Percentiles rank a stretch among this genome's conserved stretches.
Conservation (phyloP, 2,888 invertebrate species). For the Scrobipalpa costella region DNA sequence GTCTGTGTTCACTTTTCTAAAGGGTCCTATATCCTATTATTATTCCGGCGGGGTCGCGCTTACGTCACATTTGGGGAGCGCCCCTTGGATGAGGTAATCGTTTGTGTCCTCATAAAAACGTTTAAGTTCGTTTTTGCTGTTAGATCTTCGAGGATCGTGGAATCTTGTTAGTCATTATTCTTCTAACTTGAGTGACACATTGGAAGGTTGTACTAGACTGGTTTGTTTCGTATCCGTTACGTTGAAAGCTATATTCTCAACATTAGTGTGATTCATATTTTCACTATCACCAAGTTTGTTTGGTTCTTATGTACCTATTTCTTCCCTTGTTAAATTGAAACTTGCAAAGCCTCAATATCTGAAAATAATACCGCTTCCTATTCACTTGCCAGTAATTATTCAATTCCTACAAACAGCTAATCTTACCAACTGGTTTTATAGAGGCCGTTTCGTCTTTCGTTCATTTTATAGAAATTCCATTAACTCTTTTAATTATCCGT, state of each 20-base stretch:
- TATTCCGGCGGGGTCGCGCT: conserved; percentile 46
- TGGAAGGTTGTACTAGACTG: not conserved
- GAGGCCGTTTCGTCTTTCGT: not conserved
- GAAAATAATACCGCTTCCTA: no score
- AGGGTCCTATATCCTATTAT: conserved; percentile 48
- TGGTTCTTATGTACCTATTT: no score
- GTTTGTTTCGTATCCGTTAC: no score
- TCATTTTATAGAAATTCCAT: conserved; percentile 30
- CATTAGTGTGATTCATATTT: no score
- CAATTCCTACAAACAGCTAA: not conserved
- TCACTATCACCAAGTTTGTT: no score
- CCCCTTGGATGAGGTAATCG: conserved; percentile 62
- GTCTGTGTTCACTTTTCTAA: conserved; percentile 55
- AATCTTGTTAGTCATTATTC: conserved; percentile 51
- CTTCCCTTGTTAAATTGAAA: no score
- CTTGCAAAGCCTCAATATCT: no score
- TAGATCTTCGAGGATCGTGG: conserved; percentile 46
- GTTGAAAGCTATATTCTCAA: no score
- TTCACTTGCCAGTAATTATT: no score
- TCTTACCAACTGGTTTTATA: not conserved
- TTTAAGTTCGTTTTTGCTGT: conserved; percentile 45
- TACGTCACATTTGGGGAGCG: conserved; percentile 57
- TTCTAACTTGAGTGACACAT: conserved; percentile 26
- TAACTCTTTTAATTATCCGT: conserved; percentile 41
- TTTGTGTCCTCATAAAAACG: conserved; percentile 50